A percentile compares a stretch with the other conserved stretches of the same genome.
Evolutionary conservation across 1,140 invertebrate genomes (phyloP).

Genomic region (Drosophila santomea): DNA sequence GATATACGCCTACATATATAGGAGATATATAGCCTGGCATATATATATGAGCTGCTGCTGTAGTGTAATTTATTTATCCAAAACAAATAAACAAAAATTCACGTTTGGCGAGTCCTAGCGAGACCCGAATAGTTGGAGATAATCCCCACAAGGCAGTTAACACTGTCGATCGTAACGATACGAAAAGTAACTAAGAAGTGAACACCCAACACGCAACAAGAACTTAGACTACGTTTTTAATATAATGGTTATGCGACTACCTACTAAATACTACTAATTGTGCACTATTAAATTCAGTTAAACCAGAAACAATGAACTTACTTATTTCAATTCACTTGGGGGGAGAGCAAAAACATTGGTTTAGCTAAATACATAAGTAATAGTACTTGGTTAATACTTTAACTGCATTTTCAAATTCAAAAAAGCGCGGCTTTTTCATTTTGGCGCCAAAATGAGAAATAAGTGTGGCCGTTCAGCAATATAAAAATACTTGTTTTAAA

Average conservation of each 20-base stretch:
- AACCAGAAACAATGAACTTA: constrained; percentile 22
- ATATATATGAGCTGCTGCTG: constrained; percentile 43
- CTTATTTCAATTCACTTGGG: neutral
- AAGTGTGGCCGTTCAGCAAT: too few relatives aligned
- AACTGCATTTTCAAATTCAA: too few relatives aligned
- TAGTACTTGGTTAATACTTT: too few relatives aligned
- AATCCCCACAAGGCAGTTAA: constrained; percentile 1
- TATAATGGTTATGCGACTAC: constrained; percentile 59
- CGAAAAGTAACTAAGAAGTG: constrained; percentile 16
- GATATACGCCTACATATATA: constrained; percentile 2
- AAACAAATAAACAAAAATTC: constrained; percentile 14
- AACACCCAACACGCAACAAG: constrained; percentile 22
- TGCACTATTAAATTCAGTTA: constrained; percentile 76
- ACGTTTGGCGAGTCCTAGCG: constrained; percentile 19
- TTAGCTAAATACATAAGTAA: too few relatives aligned
- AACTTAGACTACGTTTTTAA: constrained; percentile 52
- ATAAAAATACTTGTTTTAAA: too few relatives aligned
- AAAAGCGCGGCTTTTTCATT: too few relatives aligned
- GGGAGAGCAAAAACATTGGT: neutral
- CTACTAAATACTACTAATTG: constrained; percentile 76
- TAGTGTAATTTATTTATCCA: constrained; percentile 71
- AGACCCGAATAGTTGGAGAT: constrained; percentile 11
- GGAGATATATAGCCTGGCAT: constrained; percentile 37
- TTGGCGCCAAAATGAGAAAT: too few relatives aligned
- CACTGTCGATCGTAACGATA: constrained; percentile 8